Evolutionary conservation across 2,113 vertebrate genomes (phyloP).

Genomic region (Oncorhynchus mykiss): DNA sequence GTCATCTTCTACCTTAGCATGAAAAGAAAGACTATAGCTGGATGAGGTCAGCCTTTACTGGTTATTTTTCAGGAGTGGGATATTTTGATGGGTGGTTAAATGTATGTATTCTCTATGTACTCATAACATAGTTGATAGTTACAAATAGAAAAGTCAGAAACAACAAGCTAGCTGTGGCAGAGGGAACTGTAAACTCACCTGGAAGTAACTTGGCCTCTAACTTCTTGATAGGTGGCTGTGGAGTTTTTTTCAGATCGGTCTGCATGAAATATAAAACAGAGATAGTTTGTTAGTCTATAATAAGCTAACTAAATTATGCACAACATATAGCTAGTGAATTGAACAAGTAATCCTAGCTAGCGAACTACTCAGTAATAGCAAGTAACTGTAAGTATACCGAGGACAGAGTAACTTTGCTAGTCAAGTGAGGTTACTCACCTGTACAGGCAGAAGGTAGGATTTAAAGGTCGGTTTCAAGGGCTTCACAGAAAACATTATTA

Average conservation of each 20-base stretch:
- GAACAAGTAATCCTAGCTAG: too few relatives aligned
- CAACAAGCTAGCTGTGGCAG: neutral
- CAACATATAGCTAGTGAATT: too few relatives aligned
- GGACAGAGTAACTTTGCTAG: neutral
- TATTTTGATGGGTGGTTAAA: neutral
- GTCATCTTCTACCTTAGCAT: neutral
- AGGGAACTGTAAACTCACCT: conserved; percentile 73
- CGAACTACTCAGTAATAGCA: neutral
- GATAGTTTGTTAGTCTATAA: neutral
- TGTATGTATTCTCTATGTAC: neutral
- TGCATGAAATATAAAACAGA: conserved; percentile 51
- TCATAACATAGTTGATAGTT: neutral
- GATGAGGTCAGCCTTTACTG: too few relatives aligned
- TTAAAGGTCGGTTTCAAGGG: conserved; percentile 86
- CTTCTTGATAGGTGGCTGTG: conserved; percentile 86
- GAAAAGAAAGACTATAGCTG: too few relatives aligned
- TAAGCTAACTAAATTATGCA: neutral
- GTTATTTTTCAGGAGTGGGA: too few relatives aligned
- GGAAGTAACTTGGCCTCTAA: conserved; percentile 89
- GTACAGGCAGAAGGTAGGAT: conserved; percentile 86
- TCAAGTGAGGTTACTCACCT: conserved; percentile 70
- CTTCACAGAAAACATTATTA: conserved; percentile 86
- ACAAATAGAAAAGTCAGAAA: too few relatives aligned
- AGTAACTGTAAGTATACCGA: neutral
- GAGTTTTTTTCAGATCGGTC: conserved; percentile 78